Conservation (phyloP, 2,113 vertebrate genomes). For the Thalassoma bifasciatum region DNA sequence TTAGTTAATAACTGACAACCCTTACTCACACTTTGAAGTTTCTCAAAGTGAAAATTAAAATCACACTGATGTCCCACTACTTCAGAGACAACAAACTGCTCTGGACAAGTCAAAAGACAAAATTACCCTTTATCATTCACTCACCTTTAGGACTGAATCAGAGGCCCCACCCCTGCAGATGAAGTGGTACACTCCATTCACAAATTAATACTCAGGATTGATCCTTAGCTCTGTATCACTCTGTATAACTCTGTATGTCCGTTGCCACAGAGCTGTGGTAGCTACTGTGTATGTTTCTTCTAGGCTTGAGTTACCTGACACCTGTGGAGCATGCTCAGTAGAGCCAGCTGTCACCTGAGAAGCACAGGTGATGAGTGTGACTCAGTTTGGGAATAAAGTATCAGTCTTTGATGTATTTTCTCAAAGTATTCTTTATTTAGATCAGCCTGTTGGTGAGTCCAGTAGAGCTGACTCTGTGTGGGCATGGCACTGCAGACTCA, state of each 20-base stretch:
- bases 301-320: conserved; percentile 65
- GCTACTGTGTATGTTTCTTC: conserved; percentile 8
- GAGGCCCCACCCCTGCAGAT: not conserved
- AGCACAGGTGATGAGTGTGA: conserved; percentile 37
- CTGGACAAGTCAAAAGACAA: too few species aligned
- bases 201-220: not conserved
- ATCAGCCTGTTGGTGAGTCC: too few species aligned
- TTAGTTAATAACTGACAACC: too few species aligned
- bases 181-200: conserved; percentile 1
- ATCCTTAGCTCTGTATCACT: not conserved
- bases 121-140: too few species aligned
- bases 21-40: too few species aligned
- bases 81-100: too few species aligned
- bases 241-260: not conserved
- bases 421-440: too few species aligned
- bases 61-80: too few species aligned
- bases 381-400: not conserved
- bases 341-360: conserved; percentile 73
- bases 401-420: too few species aligned
- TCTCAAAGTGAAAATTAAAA: too few species aligned
- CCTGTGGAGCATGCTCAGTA: conserved; percentile 71
- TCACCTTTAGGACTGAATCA: conserved; percentile 37
- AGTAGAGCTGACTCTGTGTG: too few species aligned
- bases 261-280: conserved; percentile 11
- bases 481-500: too few species aligned